Evolutionary conservation across 2,888 invertebrate genomes (phyloP).

Genomic region (Camponotus fellah): DNA sequence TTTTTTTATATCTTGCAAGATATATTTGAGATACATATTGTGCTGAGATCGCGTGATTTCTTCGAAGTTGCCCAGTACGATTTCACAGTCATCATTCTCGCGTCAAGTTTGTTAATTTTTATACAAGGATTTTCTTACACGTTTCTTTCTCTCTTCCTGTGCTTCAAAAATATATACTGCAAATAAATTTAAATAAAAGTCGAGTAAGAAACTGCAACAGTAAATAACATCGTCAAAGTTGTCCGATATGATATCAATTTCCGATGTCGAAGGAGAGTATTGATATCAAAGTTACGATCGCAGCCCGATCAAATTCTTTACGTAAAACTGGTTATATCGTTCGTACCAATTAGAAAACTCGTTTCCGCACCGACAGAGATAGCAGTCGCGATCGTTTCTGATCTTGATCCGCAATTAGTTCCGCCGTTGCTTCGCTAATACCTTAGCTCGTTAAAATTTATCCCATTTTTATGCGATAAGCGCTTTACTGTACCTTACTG

Average conservation of each 20-base stretch:
- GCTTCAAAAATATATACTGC: neutral
- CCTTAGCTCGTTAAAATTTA: conserved; percentile 71
- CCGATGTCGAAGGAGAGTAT: conserved; percentile 17
- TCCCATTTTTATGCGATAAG: conserved; percentile 71
- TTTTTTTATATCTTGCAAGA: conserved; percentile 23
- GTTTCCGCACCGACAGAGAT: conserved; percentile 65
- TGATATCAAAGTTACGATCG: conserved; percentile 60
- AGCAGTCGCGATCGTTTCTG: conserved; percentile 64
- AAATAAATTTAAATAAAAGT: neutral
- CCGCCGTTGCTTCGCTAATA: conserved; percentile 65
- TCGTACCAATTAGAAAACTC: conserved; percentile 73
- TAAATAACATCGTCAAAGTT: neutral
- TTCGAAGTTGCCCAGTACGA: neutral
- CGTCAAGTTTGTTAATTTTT: neutral
- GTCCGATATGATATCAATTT: conserved; percentile 17
- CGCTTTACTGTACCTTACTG: conserved; percentile 55
- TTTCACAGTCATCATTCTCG: conserved; percentile 23
- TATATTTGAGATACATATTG: conserved; percentile 21
- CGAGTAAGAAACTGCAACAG: neutral
- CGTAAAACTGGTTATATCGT: conserved; percentile 65
- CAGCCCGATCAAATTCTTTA: conserved; percentile 56
- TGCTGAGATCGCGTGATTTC: neutral
- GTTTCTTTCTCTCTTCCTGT: neutral
- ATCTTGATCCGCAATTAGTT: conserved; percentile 72
- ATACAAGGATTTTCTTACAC: neutral